Evolutionary conservation across 2,888 invertebrate genomes (phyloP).

Genomic region (Linnaemya vulpina): DNA sequence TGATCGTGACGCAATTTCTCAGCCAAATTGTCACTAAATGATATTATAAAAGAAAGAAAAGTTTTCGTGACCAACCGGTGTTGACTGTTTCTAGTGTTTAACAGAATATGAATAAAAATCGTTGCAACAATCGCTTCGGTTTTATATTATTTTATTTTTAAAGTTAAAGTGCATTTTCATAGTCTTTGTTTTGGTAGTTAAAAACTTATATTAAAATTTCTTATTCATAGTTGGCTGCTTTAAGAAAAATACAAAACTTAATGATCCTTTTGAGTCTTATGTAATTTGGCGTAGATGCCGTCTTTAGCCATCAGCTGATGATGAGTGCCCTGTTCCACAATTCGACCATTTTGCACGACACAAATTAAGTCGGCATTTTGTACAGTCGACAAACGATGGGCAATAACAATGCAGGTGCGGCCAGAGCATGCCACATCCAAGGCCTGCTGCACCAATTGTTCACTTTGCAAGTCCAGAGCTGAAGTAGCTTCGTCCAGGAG

Average conservation of each 20-base stretch:
- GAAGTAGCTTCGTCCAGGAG: slow-evolving; percentile 91
- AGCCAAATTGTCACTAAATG: too few species aligned
- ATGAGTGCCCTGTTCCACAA: slow-evolving; percentile 91
- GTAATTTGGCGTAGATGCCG: slow-evolving; percentile 87
- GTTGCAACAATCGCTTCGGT: background rate
- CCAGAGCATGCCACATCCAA: slow-evolving; percentile 91
- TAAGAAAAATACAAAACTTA: slow-evolving; percentile 5
- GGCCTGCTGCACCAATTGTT: slow-evolving; percentile 91
- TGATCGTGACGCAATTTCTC: too few species aligned
- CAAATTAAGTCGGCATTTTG: slow-evolving; percentile 93
- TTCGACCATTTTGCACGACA: slow-evolving; percentile 89
- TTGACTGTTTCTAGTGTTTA: too few species aligned
- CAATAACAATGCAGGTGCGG: slow-evolving; percentile 93
- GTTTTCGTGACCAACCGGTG: too few species aligned
- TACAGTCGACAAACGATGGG: slow-evolving; percentile 92
- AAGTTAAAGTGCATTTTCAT: slow-evolving; percentile 20
- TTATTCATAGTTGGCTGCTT: slow-evolving; percentile 13
- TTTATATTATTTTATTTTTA: slow-evolving; percentile 33
- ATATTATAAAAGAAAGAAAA: too few species aligned
- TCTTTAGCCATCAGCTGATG: slow-evolving; percentile 87
- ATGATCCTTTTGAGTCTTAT: slow-evolving; percentile 84
- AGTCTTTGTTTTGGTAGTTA: slow-evolving; percentile 39
- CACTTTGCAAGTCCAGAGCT: slow-evolving; percentile 90
- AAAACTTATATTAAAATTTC: slow-evolving; percentile 32
- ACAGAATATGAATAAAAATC: background rate